Base-by-base conservation (phyloP, 2,797 vertebrate species). In the Huso huso region DNA sequence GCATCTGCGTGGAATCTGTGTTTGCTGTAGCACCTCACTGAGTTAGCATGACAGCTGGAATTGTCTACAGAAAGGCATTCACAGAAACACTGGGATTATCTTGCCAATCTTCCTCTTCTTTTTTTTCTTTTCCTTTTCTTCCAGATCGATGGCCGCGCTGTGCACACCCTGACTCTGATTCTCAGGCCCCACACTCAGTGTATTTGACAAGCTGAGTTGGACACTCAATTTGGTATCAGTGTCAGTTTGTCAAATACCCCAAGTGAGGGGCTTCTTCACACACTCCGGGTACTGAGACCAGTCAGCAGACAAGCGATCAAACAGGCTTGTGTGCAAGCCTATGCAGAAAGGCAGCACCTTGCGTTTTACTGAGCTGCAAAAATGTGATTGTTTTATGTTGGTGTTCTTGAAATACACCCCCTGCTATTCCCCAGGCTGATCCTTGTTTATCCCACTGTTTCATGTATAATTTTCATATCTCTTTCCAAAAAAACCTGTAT, bases 201-300 rank as follows among this genome's bases (percentile, higher is more conserved):
- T 99, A 96, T 99, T 98, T 98, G 96, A 94, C 91, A 95, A 95
- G 93, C 96, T 99, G 96, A 96, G 91, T 92, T 85, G 66, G 91
- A 96, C 96, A 99, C 96, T 98, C 90, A 83, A 69, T 92, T 77
- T 92, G 75, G 81, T 83, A 89, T 91, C 37, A 95, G 96, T 99
- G 96, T 99, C 96, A 99, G 96, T 99, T 99, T 99, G 96, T 98
- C 96, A 99, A 99, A 99, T 99, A 99, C 95, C 93, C 95, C 91
- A 98, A 99, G 96, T 93, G 95, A 91, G 92, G 92, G 87, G 94
- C 78, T 80, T 86, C 79, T 86, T 76, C 61, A 83, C 90, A 37
- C 37, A 37, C 37, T 37, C 3, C 37, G 5, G 37, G 37, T 37
- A 37, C 37, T 37, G 37, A 37, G 37, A 37, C 37, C 37, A 37